A percentile compares a stretch with the other conserved stretches of the same genome.
Conservation (phyloP, 2,888 invertebrate species). For the Pseudococcus jackbeardsleyi region DNA sequence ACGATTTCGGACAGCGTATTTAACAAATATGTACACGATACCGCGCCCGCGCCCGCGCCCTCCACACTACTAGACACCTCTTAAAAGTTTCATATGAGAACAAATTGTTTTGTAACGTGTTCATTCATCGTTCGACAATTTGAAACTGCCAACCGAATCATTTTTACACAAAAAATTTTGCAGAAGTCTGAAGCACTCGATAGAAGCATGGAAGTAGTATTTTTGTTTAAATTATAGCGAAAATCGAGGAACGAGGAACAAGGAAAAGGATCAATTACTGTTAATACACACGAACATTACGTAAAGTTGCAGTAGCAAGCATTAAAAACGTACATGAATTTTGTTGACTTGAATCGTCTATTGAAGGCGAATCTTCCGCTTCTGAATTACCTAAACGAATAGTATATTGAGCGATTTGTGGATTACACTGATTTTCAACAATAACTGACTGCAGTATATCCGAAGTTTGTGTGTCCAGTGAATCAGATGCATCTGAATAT, state of each 20-base stretch:
- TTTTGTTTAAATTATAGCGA: not conserved
- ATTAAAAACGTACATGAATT: slow-evolving; percentile 46
- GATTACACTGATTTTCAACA: slow-evolving; percentile 56
- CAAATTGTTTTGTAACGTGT: too few species aligned
- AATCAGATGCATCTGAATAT: slow-evolving; percentile 58
- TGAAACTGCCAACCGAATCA: too few species aligned
- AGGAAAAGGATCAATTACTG: slow-evolving; percentile 79
- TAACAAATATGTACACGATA: too few species aligned
- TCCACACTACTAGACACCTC: too few species aligned
- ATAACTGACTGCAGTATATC: slow-evolving; percentile 37
- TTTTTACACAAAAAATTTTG: too few species aligned
- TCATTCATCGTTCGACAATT: too few species aligned
- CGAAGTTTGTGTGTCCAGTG: slow-evolving; percentile 52
- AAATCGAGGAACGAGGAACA: slow-evolving; percentile 73
- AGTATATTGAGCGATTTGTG: slow-evolving; percentile 61
- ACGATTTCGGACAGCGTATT: too few species aligned
- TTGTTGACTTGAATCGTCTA: slow-evolving; percentile 57
- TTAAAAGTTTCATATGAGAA: too few species aligned
- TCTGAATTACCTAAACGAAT: slow-evolving; percentile 54
- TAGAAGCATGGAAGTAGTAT: not conserved
- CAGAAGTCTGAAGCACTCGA: not conserved
- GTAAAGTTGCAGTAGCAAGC: not conserved
- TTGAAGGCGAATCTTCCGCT: slow-evolving; percentile 38
- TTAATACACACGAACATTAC: not conserved
- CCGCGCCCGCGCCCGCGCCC: too few species aligned